phyloP scores from a whole-genome alignment of 1,140 invertebrate species.

The Habropoda laboriosa region DNA sequence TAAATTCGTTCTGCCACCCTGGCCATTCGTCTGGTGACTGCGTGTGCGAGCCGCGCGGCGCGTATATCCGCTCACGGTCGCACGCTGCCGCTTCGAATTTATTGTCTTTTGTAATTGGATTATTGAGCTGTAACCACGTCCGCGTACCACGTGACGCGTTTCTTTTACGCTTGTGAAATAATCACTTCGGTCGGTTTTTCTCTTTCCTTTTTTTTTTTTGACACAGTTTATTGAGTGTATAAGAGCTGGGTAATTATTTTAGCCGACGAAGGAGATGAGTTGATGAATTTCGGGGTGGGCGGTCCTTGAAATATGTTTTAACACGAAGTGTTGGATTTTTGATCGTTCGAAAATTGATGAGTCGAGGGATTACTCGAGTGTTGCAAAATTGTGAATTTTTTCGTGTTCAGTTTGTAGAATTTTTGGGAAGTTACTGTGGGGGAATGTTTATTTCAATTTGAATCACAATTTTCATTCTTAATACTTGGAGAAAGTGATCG shows the following conservation, averaged over 20 bases:
- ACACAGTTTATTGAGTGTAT: not conserved
- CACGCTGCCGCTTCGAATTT: conserved; percentile 51
- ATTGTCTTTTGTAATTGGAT: conserved; percentile 54
- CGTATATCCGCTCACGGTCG: conserved; percentile 38
- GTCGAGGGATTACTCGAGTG: not conserved
- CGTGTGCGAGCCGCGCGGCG: conserved; percentile 25
- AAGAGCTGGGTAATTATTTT: not conserved
- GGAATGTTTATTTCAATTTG: too few species aligned
- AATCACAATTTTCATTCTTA: too few species aligned
- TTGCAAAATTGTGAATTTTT: too few species aligned
- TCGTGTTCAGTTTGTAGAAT: too few species aligned
- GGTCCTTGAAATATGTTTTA: too few species aligned
- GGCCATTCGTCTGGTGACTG: conserved; percentile 41
- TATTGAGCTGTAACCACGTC: conserved; percentile 29
- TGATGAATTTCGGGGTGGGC: too few species aligned
- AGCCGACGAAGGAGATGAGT: too few species aligned
- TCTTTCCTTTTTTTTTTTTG: not conserved
- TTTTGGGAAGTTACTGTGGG: too few species aligned
- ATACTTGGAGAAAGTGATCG: too few species aligned
- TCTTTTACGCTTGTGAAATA: not conserved
- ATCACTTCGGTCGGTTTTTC: not conserved
- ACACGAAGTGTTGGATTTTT: too few species aligned
- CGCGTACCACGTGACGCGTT: conserved; percentile 21
- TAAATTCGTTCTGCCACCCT: conserved; percentile 67
- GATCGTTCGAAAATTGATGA: too few species aligned